Base-by-base conservation (phyloP, 2,888 invertebrate species). In the Tiphia femorata region DNA sequence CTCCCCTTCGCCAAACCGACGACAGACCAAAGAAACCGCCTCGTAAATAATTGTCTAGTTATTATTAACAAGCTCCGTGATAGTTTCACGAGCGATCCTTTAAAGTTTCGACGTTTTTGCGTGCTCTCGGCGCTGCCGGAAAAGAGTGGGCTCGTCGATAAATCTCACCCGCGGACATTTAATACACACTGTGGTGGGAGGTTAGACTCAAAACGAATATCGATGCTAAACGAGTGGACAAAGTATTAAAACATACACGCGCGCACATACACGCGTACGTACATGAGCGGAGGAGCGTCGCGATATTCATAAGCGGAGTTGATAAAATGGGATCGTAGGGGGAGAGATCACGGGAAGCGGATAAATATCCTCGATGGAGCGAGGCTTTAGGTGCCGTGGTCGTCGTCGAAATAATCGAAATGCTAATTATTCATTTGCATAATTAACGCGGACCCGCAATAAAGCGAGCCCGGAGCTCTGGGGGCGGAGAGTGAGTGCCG, bases 381-480 rank as follows among this genome's bases (percentile, higher is more conserved):
- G 47, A 51, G 21, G 53, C 37, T 21, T n/a, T n/a, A n/a, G n/a
- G 14, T 37, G 19, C 10, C 49, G 53, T 52, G 54, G 51, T 52
- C 70, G 58, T 52, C 44, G 58, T 58, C 55, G 72, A 79, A 80
- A 79, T 80, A 77, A 81, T 80, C 74, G 76, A 75, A 76, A 79
- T 74, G 78, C 73, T 79, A 79, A 81, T 81, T 77, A 77, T 74
- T 79, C 76, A 72, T 78, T 76, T 75, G 75, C 78, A 81, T 81
- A 81, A 81, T 81, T 77, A 80, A 80, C 78, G 75, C 75, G 71
- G 60, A 56, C n/a, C n/a, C 58, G 70, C 69, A 67, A 73, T 73
- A 69, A 77, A 73, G 72, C 70, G 64, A 59, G 49, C 55, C 51
- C 58, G 62, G 58, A 37, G 62, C n/a, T n/a, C n/a, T n/a, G n/a